phyloP scores from a whole-genome alignment of 2,888 invertebrate species.

The Aelia acuminata region DNA sequence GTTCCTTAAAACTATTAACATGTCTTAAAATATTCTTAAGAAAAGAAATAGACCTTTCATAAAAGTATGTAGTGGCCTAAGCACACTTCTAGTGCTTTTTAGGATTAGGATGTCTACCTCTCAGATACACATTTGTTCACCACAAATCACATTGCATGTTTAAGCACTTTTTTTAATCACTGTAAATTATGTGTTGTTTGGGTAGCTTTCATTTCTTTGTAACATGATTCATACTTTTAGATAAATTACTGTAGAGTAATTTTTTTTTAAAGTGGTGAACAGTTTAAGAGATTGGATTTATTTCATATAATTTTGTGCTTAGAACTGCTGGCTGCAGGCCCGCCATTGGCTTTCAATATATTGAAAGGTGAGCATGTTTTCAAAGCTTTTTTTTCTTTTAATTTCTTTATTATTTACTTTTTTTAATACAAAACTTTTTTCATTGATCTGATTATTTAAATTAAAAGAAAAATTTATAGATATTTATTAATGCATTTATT shows the following conservation, averaged over 20 bases:
- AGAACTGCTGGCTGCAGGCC: constrained; percentile 85
- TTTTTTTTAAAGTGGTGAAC: constrained; percentile 67
- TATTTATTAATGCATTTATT: neutral
- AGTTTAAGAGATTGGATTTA: constrained; percentile 71
- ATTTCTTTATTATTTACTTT: neutral
- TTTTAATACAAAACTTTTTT: neutral
- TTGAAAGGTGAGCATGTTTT: constrained; percentile 79
- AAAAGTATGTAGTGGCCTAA: neutral
- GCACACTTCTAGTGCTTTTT: neutral
- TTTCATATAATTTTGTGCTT: constrained; percentile 73
- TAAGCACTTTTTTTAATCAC: neutral
- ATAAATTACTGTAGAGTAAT: constrained; percentile 64
- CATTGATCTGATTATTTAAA: neutral
- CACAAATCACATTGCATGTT: constrained; percentile 27
- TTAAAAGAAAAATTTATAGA: neutral
- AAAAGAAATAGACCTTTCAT: neutral
- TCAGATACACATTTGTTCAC: constrained; percentile 12
- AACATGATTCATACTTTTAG: constrained; percentile 35
- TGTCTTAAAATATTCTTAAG: neutral
- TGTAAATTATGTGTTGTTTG: neutral
- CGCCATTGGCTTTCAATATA: constrained; percentile 88
- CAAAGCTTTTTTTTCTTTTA: constrained; percentile 39
- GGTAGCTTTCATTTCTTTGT: constrained; percentile 60
- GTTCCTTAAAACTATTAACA: neutral
- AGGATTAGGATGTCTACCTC: neutral